These are phyloP conservation scores for Macaria notata DNA, from an alignment of 2,888 invertebrate genomes.

Conservation along the genomic window DNA sequence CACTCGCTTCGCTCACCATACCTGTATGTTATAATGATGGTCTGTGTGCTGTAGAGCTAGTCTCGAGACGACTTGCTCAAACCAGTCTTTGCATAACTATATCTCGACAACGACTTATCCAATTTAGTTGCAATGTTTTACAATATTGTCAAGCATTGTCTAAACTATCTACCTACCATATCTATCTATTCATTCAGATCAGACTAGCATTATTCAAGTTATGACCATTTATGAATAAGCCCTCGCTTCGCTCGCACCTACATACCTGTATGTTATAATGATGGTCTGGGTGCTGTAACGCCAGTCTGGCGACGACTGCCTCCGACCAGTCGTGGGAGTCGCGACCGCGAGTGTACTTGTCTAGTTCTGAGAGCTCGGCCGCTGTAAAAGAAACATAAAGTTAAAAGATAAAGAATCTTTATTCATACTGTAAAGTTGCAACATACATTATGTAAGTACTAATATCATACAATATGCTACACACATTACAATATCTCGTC, in stretches of 20 bases:
- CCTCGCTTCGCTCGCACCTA: neutral
- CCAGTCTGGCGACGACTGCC: slow-evolving; percentile 51
- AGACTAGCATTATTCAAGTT: too few species aligned
- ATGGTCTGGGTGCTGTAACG: slow-evolving; percentile 45
- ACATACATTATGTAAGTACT: too few species aligned
- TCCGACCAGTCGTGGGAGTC: slow-evolving; percentile 65
- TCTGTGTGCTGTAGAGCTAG: slow-evolving; percentile 51
- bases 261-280: slow-evolving; percentile 43
- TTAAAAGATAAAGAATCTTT: neutral
- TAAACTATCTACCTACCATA: too few species aligned
- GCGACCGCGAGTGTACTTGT: slow-evolving; percentile 59
- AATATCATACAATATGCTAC: too few species aligned
- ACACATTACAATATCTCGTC: too few species aligned
- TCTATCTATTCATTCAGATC: too few species aligned
- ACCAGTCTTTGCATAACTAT: slow-evolving; percentile 65
- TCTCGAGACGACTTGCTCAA: slow-evolving; percentile 55
- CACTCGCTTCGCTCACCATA: too few species aligned
- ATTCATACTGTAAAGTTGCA: too few species aligned
- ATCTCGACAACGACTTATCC: slow-evolving; percentile 52
- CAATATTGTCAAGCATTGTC: too few species aligned
- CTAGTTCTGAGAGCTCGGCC: slow-evolving; percentile 53
- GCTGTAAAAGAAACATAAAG: slow-evolving; percentile 38
- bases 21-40: slow-evolving; percentile 39
- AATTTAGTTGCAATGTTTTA: too few species aligned
- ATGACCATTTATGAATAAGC: too few species aligned